Conservation (phyloP, 1,140 invertebrate species). For the Anastrepha ludens region DNA sequence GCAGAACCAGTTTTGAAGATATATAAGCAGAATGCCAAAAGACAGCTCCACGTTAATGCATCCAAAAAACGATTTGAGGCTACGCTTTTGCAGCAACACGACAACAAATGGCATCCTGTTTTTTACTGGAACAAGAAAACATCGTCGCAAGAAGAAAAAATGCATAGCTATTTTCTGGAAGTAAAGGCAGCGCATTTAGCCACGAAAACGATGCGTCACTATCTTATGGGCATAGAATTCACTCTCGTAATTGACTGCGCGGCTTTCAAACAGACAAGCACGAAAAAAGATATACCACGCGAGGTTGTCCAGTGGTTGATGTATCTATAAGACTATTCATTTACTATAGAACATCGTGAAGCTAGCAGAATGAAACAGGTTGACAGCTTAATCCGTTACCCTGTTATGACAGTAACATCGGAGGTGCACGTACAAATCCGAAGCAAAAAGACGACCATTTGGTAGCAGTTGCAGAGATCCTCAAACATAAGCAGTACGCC, state of each 20-base stretch:
- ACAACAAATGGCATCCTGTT: constrained; percentile 52
- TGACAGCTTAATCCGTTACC: constrained; percentile 68
- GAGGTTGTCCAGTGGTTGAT: constrained; percentile 22
- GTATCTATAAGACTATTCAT: constrained; percentile 35
- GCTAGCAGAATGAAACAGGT: constrained; percentile 25
- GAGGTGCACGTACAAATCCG: constrained; percentile 37
- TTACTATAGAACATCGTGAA: neutral
- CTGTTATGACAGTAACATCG: constrained; percentile 44
- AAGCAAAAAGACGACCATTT: constrained; percentile 33
- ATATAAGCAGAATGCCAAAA: constrained; percentile 42
- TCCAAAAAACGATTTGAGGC: constrained; percentile 60
- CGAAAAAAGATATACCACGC: constrained; percentile 23
- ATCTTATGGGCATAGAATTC: constrained; percentile 25
- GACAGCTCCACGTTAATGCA: constrained; percentile 47
- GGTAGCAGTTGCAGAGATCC: constrained; percentile 7
- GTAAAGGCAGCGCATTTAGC: constrained; percentile 42
- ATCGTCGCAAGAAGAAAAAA: constrained; percentile 69
- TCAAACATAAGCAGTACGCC: neutral
- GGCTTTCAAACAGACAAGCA: neutral
- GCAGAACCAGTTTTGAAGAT: constrained; percentile 12
- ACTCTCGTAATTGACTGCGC: constrained; percentile 27
- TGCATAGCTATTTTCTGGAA: constrained; percentile 44
- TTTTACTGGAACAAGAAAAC: constrained; percentile 68
- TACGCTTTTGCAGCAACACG: constrained; percentile 56
- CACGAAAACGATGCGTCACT: constrained; percentile 25